Evolutionary conservation across 2,113 vertebrate species (phyloP).

Genomic region (Oncorhynchus keta): DNA sequence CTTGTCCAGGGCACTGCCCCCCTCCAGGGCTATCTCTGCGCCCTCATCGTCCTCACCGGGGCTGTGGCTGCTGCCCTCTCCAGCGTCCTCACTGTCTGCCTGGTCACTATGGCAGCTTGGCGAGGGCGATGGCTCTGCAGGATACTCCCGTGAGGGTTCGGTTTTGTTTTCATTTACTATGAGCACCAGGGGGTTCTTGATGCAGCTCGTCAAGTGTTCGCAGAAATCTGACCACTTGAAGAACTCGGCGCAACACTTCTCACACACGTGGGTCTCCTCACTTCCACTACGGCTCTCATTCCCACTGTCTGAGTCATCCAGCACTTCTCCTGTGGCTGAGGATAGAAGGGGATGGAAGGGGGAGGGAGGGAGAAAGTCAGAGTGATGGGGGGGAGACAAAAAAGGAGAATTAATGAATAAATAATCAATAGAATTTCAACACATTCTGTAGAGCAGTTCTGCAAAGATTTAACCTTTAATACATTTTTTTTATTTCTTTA

Average conservation of each 20-base stretch:
- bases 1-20: constrained; percentile 67
- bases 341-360: constrained; percentile 32
- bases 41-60: constrained; percentile 78
- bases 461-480: constrained; percentile 79
- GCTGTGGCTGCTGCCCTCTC: constrained; percentile 78
- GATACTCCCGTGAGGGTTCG: constrained; percentile 77
- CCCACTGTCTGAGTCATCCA: constrained; percentile 90
- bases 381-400: constrained; percentile 33
- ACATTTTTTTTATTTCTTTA: constrained; percentile 72
- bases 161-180: constrained; percentile 93
- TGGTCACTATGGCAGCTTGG: constrained; percentile 87
- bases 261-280: constrained; percentile 92
- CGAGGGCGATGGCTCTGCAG: constrained; percentile 81
- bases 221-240: constrained; percentile 97
- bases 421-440: constrained; percentile 82
- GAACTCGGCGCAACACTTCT: constrained; percentile 96
- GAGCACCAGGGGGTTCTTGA: constrained; percentile 91
- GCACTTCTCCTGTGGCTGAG: constrained; percentile 83
- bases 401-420: constrained; percentile 73
- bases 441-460: constrained; percentile 76
- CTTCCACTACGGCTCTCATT: constrained; percentile 92
- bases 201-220: constrained; percentile 91
- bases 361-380: constrained; percentile 16
- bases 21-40: constrained; percentile 74
- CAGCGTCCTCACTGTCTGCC: constrained; percentile 85